Percentiles rank a stretch among this genome's conserved stretches.
phyloP scores from a whole-genome alignment of 1,140 invertebrate genomes.

The Acyrthosiphon pisum region DNA sequence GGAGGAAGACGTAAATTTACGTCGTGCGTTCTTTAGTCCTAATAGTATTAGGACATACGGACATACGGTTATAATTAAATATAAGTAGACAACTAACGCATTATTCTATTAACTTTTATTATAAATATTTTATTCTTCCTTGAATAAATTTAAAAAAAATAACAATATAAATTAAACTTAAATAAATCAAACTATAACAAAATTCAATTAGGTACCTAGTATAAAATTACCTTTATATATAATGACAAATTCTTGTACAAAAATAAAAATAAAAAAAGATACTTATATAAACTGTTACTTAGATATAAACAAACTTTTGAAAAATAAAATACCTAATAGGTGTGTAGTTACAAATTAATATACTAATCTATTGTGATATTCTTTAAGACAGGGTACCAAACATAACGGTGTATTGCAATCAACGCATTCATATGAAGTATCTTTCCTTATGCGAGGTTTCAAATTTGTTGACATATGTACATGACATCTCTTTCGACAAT shows the following conservation, averaged over 20 bases:
- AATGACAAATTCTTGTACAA: background rate
- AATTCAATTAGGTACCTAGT: background rate
- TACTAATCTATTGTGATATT: background rate
- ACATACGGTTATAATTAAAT: background rate
- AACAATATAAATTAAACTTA: background rate
- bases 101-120: conserved; percentile 18
- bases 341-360: too few species aligned
- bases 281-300: too few species aligned
- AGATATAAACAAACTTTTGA: background rate
- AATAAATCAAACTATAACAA: background rate
- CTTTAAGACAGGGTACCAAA: background rate
- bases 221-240: background rate
- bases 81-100: background rate
- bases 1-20: background rate
- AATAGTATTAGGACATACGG: too few species aligned
- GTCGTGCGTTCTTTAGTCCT: background rate
- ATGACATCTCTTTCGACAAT: too few species aligned
- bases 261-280: background rate
- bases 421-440: background rate
- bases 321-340: background rate
- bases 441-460: background rate
- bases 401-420: background rate
- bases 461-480: too few species aligned
- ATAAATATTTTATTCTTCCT: conserved; percentile 9
- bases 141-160: background rate